Conservation (phyloP, 1,140 invertebrate species). For the Diorhabda elongata region DNA sequence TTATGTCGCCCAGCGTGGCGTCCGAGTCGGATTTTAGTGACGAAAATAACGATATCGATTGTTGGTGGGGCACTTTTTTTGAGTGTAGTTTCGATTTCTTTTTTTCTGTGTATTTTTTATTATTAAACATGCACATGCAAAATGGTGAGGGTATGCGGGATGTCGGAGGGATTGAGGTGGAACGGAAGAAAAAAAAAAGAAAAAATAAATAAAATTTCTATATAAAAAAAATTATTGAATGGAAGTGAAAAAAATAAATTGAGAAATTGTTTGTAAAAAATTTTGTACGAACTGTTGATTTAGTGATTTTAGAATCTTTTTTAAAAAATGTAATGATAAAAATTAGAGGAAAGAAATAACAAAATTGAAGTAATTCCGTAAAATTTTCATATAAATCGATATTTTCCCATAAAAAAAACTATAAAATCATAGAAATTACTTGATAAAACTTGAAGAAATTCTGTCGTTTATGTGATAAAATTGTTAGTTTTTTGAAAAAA, state of each 20-base stretch:
- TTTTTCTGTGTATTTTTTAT: constrained; percentile 7
- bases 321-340: no score
- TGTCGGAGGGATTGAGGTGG: constrained; percentile 4
- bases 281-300: no score
- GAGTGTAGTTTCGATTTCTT: constrained; percentile 5
- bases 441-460: no score
- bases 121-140: constrained; percentile 17
- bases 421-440: no score
- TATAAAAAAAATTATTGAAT: constrained; percentile 3
- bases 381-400: no score
- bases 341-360: no score
- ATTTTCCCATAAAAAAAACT: no score
- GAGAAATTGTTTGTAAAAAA: constrained; percentile 1
- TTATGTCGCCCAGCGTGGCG: constrained; percentile 51
- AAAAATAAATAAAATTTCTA: constrained; percentile 16
- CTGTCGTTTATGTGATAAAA: no score
- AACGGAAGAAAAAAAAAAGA: constrained; percentile 17
- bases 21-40: constrained; percentile 41
- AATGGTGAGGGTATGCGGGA: not conserved
- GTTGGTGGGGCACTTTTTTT: constrained; percentile 30
- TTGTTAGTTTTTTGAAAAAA: no score
- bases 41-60: constrained; percentile 46
- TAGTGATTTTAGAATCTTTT: no score
- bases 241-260: not conserved
- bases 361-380: no score